Evolutionary conservation across 2,797 vertebrate species (phyloP).

Genomic region (Melanotaenia pygmaea): DNA sequence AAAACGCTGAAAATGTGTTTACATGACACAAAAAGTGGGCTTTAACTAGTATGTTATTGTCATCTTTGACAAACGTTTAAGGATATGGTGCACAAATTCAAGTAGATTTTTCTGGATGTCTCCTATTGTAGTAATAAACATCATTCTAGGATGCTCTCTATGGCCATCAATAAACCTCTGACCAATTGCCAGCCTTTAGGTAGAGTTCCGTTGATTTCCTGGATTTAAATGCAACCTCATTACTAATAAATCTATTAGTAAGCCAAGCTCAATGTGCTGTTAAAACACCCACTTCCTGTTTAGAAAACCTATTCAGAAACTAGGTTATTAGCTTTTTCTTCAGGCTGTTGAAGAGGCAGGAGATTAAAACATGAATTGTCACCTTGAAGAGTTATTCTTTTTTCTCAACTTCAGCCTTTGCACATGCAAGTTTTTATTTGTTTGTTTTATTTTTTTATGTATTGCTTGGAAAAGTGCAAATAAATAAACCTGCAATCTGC

Average conservation of each 20-base stretch:
- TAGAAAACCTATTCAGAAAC: background rate
- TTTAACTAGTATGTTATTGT: background rate
- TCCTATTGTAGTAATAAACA: background rate
- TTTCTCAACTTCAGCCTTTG: constrained; percentile 16
- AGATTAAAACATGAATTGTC: background rate
- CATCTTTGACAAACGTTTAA: background rate
- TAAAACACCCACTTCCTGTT: background rate
- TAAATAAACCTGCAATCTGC: constrained; percentile 34
- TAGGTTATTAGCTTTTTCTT: background rate
- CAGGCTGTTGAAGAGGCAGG: background rate
- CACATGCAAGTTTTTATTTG: background rate
- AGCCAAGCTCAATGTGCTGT: background rate
- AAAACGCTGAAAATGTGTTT: background rate
- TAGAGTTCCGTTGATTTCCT: background rate
- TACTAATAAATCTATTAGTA: background rate
- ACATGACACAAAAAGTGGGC: background rate
- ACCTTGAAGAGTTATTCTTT: background rate
- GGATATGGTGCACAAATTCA: background rate
- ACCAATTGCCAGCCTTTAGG: background rate
- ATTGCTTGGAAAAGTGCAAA: constrained; percentile 12
- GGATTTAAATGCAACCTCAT: background rate
- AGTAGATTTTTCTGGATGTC: background rate
- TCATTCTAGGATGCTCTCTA: background rate
- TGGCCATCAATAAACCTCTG: background rate
- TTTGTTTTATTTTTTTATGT: background rate